These are phyloP conservation scores for Beris morrisii DNA, from an alignment of 2,888 invertebrate species.

Conservation along the genomic window DNA sequence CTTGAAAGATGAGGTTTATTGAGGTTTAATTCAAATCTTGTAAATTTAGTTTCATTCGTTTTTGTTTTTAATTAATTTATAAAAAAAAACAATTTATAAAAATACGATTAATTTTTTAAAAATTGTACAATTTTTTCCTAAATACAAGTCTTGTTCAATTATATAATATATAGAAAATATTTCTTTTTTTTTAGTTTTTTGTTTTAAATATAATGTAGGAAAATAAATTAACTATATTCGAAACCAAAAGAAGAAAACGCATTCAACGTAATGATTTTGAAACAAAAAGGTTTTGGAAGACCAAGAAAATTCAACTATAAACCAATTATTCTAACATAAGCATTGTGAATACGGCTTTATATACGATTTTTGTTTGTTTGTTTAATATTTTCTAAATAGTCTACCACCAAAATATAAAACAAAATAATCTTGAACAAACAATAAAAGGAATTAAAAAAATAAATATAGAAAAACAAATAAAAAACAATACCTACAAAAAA, in stretches of 20 bases:
- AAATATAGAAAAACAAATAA: not conserved
- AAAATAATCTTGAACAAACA: constrained; percentile 4
- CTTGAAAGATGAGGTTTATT: constrained; percentile 50
- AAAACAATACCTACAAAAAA: constrained; percentile 7
- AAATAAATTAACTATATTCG: too few relatives aligned
- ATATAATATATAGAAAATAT: not conserved
- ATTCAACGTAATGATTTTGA: too few relatives aligned
- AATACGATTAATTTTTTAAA: constrained; percentile 1
- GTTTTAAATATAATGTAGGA: too few relatives aligned
- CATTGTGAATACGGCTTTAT: too few relatives aligned
- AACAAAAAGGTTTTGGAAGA: too few relatives aligned
- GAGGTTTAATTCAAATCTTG: constrained; percentile 55
- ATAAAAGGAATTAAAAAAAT: constrained; percentile 7
- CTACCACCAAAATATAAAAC: constrained; percentile 11
- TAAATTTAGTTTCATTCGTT: constrained; percentile 42
- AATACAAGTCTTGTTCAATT: too few relatives aligned
- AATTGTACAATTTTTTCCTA: not conserved
- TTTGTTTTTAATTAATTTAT: constrained; percentile 13
- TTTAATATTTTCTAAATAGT: too few relatives aligned
- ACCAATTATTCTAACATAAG: too few relatives aligned
- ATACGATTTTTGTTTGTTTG: too few relatives aligned
- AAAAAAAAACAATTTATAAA: not conserved
- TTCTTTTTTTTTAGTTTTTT: not conserved
- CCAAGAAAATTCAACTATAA: too few relatives aligned
- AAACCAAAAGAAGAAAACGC: too few relatives aligned